Percentiles rank a stretch among this genome's conserved stretches.
These are phyloP conservation scores for Argopecten irradians DNA, from an alignment of 1,140 invertebrate genomes.

Conservation along the genomic window DNA sequence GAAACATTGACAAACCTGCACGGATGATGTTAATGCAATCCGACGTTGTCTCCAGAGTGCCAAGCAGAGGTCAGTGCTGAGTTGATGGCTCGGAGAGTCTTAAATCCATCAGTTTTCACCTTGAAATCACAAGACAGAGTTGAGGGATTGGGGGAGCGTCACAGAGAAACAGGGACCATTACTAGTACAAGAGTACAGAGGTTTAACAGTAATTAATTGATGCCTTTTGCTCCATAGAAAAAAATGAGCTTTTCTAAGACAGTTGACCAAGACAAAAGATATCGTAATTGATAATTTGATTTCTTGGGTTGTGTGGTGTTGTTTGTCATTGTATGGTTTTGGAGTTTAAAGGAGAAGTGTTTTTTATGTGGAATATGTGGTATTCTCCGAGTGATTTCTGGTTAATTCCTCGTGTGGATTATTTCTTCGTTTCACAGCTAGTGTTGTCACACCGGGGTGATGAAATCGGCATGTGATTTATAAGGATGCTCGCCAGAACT, in stretches of 20 bases:
- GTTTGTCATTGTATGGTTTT: background rate
- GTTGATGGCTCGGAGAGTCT: constrained; percentile 4
- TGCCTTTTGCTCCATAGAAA: background rate
- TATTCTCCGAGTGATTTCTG: background rate
- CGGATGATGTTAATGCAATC: background rate
- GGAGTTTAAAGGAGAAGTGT: background rate
- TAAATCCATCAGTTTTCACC: constrained; percentile 17
- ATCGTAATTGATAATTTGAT: constrained; percentile 19
- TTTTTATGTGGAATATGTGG: background rate
- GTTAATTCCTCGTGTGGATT: background rate
- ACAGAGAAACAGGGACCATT: background rate
- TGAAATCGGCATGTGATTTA: background rate
- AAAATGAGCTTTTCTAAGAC: background rate
- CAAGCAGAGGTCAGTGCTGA: background rate
- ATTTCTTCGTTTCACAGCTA: background rate
- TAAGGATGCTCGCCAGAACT: background rate
- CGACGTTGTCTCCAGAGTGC: background rate
- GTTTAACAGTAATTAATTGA: constrained; percentile 19
- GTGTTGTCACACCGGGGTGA: background rate
- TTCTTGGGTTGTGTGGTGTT: background rate
- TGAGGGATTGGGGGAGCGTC: background rate
- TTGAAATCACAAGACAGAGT: background rate
- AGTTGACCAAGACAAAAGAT: background rate
- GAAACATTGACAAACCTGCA: constrained; percentile 10
- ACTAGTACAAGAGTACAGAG: background rate